Evolutionary conservation across 2,888 invertebrate genomes (phyloP).

Genomic region (Hyalella azteca): DNA sequence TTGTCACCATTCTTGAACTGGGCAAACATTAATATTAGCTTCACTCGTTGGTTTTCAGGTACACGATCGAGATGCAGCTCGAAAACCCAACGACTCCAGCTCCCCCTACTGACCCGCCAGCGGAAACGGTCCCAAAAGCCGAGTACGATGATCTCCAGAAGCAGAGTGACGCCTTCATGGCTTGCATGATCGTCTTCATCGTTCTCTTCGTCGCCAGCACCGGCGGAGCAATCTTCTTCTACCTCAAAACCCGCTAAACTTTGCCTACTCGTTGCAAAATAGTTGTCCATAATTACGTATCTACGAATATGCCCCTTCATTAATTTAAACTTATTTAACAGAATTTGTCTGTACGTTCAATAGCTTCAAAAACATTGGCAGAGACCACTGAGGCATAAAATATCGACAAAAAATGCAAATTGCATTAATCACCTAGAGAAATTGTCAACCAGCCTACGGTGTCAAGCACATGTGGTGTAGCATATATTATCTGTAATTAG

Average conservation of each 20-base stretch:
- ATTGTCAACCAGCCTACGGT: too few species aligned
- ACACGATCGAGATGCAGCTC: neutral
- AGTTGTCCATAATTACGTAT: neutral
- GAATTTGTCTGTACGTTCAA: too few species aligned
- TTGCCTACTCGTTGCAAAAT: neutral
- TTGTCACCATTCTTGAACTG: too few species aligned
- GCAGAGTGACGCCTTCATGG: neutral
- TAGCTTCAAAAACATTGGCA: too few species aligned
- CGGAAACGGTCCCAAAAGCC: neutral
- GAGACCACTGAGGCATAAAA: too few species aligned
- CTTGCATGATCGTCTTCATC: constrained; percentile 49
- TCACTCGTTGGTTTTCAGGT: neutral
- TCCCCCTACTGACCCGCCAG: neutral
- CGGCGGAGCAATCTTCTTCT: constrained; percentile 18
- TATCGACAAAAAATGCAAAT: too few species aligned
- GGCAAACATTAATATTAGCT: too few species aligned
- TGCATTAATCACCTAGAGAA: too few species aligned
- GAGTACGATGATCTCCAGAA: neutral
- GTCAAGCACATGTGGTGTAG: too few species aligned
- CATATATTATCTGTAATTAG: too few species aligned
- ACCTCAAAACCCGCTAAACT: neutral
- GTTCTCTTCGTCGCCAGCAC: constrained; percentile 13
- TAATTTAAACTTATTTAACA: too few species aligned
- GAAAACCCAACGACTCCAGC: neutral
- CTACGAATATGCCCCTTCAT: too few species aligned